Percentiles rank a stretch among this genome's conserved stretches.
Evolutionary conservation across 2,113 vertebrate species (phyloP).

Genomic region (Vireo altiloquus): DNA sequence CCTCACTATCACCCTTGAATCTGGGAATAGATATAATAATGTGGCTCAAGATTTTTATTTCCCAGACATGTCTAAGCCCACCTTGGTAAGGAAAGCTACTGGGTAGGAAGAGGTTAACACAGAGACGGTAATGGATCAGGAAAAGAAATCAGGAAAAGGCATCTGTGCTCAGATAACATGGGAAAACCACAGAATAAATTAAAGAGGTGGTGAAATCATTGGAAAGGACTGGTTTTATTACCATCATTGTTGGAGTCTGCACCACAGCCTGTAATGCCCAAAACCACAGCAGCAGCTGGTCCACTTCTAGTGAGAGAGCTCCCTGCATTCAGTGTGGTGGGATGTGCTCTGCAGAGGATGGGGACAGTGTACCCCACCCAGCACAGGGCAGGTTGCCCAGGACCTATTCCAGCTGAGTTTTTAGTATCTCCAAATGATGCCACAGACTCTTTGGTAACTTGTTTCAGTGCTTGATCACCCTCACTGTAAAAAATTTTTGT

Average conservation of each 20-base stretch:
- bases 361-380: background rate
- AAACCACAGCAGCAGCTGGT: background rate
- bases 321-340: background rate
- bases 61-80: background rate
- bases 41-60: background rate
- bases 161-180: background rate
- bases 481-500: background rate
- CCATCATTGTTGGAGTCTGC: background rate
- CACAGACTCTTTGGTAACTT: background rate
- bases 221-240: slow-evolving; percentile 5
- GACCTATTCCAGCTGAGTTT: background rate
- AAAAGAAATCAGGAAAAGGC: background rate
- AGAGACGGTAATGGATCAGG: background rate
- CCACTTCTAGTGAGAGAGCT: background rate
- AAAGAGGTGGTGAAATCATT: slow-evolving; percentile 11
- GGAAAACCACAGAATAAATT: slow-evolving; percentile 21
- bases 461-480: background rate
- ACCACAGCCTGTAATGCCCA: background rate
- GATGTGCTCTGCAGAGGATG: background rate
- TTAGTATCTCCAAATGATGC: background rate
- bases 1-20: background rate
- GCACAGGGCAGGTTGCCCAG: background rate
- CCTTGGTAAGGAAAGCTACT: background rate
- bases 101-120: background rate
- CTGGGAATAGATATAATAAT: background rate